Base-by-base conservation (phyloP, 2,113 vertebrate genomes). In the Lycaon pictus region DNA sequence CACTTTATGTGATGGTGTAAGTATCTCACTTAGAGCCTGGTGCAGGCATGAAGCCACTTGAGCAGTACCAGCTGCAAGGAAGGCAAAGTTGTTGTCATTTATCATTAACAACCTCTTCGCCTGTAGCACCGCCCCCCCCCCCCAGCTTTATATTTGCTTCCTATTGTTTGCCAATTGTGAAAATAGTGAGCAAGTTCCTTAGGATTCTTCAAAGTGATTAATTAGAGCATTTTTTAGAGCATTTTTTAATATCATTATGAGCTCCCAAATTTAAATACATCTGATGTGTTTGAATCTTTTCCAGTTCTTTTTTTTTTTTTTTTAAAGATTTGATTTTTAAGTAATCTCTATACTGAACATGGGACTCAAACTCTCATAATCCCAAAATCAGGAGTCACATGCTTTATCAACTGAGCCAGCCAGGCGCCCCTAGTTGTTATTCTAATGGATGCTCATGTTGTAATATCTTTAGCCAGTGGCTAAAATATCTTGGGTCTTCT, bases 131-230 rank as follows among this genome's bases (percentile, higher is more conserved):
- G n/a, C n/a, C n/a, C 6, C 2, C 11, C 6, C 29, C 69, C 25
- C 23, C 23, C 11, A 20, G 2, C 76, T 79, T 94, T 79, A 55
- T 89, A 65, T n/a, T 84, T 65, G 23, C 32, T 72, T 65, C 69
- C 93, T 79, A 83, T 80, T 48, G 51, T 62, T 88, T 87, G 58
- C 77, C 25, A 43, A 37, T 90, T 94, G 29, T 85, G 67, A 91
- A 55, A 85, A 69, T 27, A 53, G 25, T 76, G 48, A 23, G 23
- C 58, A 77, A 43, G 19, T 71, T 87, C 67, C 16, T 32, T 79
- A 79, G 32, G 55, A 77, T 19, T 27, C 29, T 84, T 88, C 90
- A 93, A 25, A 88, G 48, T 92, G 88, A 83, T 88, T 56, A 76
- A 0, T 79, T 83, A 93, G n/a, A 62, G 27, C 56, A 10, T 72